phyloP scores from a whole-genome alignment of 2,113 vertebrate genomes.

The Corythornis madagascariensis region DNA sequence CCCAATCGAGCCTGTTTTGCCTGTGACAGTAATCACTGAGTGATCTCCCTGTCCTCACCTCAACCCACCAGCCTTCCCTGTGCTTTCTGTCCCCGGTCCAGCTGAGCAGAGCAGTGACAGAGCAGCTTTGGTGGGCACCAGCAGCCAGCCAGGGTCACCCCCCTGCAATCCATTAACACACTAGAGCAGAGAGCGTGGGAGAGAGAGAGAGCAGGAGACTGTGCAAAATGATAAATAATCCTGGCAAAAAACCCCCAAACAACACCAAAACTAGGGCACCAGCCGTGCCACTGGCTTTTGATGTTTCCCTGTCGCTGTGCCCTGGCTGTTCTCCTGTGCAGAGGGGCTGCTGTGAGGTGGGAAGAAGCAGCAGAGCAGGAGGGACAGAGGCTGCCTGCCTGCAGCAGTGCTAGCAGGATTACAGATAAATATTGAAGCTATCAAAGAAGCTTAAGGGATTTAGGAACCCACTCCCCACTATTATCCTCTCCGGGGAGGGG shows the following conservation, averaged over 20 bases:
- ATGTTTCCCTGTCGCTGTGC: slow-evolving; percentile 8
- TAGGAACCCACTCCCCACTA: slow-evolving; percentile 57
- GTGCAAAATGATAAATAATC: slow-evolving; percentile 23
- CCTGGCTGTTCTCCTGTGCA: not conserved
- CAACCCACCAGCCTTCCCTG: not conserved
- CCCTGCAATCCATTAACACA: not conserved
- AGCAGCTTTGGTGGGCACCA: not conserved
- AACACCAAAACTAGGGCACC: slow-evolving; percentile 16
- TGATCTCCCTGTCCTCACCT: not conserved
- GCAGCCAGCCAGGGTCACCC: not conserved
- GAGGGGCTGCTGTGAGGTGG: not conserved
- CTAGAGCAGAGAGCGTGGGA: not conserved
- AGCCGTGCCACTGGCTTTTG: not conserved
- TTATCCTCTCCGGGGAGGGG: not conserved
- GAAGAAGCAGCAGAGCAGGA: not conserved
- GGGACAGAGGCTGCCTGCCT: not conserved
- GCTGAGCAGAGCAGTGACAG: not conserved
- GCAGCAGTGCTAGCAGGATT: slow-evolving; percentile 3
- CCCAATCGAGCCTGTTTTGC: not conserved
- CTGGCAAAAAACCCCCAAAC: not conserved
- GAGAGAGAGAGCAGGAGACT: slow-evolving; percentile 7
- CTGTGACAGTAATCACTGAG: fast-evolving
- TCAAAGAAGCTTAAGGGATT: slow-evolving; percentile 65
- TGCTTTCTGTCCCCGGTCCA: not conserved
- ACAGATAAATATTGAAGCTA: slow-evolving; percentile 58